Evolutionary conservation across 2,888 invertebrate genomes (phyloP), one percentile per base, ranked within the genome.

Genomic region (Clanis bilineata): DNA sequence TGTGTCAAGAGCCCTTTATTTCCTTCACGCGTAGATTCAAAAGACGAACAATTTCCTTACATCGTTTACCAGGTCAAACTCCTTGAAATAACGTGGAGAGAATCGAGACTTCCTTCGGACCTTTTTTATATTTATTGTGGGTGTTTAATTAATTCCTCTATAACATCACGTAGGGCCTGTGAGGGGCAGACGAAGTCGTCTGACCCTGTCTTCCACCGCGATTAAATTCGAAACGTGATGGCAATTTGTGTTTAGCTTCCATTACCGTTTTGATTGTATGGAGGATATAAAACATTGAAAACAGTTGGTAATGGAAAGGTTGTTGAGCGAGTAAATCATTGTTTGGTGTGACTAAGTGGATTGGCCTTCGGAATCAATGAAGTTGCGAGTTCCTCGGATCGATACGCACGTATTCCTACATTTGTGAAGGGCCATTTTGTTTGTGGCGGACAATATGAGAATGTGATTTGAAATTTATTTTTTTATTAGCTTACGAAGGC

Each of bases 101-200:
- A 75, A 78, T 73, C 69, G 67, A 67, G 61, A 67, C 70, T 71
- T 70, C 73, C 72, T 71, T 62, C 58, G 64, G 64, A 64, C 57
- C 45, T 58, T 77, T 76, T 73, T 72, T 66, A 69, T 68, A 70
- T 72, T 71, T 69, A 62, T 68, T 69, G 65, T 67, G 61, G 65
- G 70, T 74, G 68, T 72, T 77, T 85, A 83, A 87, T 86, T 86
- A 86, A 84, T 79, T 83, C 72, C 62, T 77, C 80, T 82, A 85
- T 85, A 76, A 75, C 80, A 76, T 82, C 86, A 88, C 88, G 86
- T 84, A 79, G 71, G 59, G 63, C 39, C 67, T 79, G 77, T 80
- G 79, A 70, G 74, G 76, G 72, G 70, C 77, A 76, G 61, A 64
- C 58, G 62, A 70, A 63, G 3, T 25, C 25, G 25, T 25, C 18